Evolutionary conservation across 2,888 invertebrate species (phyloP), one percentile per base, ranked within the genome.

Genomic region (Rhogogaster chlorosoma): DNA sequence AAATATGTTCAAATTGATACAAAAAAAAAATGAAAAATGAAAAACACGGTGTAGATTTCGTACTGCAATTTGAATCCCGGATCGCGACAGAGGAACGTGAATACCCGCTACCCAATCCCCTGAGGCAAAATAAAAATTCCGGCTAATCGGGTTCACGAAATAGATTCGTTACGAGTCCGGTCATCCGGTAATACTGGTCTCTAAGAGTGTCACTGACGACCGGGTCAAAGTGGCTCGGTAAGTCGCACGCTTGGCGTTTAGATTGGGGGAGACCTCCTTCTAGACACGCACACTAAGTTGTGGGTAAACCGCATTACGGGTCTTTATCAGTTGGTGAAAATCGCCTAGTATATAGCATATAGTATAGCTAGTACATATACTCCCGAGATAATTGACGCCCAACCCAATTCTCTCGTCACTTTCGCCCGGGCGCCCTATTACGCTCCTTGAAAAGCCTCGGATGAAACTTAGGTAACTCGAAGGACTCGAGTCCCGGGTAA

Each of bases 131-230:
- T 18, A 32, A 67, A 32, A 32, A 42, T 3, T 73, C 71, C 42
- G 71, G 71, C 38, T 73, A 18, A 73, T 73, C 71, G 22, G 22
- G 71, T 73, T 73, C 71, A 42, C 42, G 42, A 26, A 73, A 42
- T 22, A 42, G 38, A 42, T 22, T 73, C 22, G 22, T 42, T 42
- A 73, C 71, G 32, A 67, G 67, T 77, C 61, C 80, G 80, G 80
- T 61, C 67, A 77, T 77, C 61, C 80, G 80, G 80, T 61, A 80
- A 80, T 80, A 61, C 80, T 80, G 80, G 80, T 57, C 57, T 61
- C 61, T 10, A 38, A 77, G n/a, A 77, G 77, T 49, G 49, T 45
- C 77, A 49, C 49, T 45, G 77, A 77, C 71, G 38, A 77, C 10
- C 77, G 49, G 77, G 45, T 77, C 80, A 57, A 80, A 57, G 53